A percentile compares a stretch with the other conserved stretches of the same genome.
Conservation (phyloP, 2,888 invertebrate genomes). For the Melanostoma mellinum region DNA sequence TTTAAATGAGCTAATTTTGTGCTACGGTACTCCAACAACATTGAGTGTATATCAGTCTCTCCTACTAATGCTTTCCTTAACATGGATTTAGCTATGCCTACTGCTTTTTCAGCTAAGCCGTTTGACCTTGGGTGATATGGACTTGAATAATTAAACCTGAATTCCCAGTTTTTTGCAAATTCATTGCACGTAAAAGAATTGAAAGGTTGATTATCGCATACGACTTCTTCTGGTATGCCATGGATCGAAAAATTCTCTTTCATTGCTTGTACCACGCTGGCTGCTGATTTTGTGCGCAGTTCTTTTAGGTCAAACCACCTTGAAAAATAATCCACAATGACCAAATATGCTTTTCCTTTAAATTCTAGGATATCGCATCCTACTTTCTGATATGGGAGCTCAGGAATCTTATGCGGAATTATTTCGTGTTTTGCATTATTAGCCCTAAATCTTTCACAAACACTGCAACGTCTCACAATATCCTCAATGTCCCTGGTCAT, state of each 20-base stretch:
- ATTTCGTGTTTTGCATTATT: not conserved
- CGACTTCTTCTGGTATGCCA: no score
- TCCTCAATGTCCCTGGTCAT: not conserved
- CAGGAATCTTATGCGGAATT: not conserved
- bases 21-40: no score
- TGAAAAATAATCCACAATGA: not conserved
- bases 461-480: not conserved
- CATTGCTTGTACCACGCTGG: not conserved
- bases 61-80: no score
- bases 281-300: not conserved
- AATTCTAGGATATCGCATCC: no score
- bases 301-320: not conserved
- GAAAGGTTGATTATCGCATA: not conserved
- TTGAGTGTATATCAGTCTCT: no score
- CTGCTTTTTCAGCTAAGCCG: conserved; percentile 28
- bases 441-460: conserved; percentile 2
- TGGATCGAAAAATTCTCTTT: not conserved
- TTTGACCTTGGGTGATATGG: conserved; percentile 29
- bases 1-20: no score
- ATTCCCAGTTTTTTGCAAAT: conserved; percentile 32
- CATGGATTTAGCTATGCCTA: conserved; percentile 21
- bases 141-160: conserved; percentile 25
- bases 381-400: no score
- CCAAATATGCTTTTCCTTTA: not conserved
- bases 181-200: conserved; percentile 12